Percentiles rank a stretch among this genome's conserved stretches.
Conservation (phyloP, 2,113 vertebrate genomes). For the Mastomys coucha region DNA sequence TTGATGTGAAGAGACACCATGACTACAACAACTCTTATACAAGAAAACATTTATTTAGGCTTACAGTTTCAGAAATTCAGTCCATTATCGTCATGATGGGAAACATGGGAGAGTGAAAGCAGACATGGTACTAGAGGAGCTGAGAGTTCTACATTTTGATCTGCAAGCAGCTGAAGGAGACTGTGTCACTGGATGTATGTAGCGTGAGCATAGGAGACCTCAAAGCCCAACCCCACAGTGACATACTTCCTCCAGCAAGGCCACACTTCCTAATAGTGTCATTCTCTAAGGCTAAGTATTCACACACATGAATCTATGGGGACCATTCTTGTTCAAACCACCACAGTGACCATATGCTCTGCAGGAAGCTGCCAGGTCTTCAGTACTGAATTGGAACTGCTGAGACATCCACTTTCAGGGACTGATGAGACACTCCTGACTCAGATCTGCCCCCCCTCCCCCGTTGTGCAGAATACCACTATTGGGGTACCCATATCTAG, state of each 20-base stretch:
- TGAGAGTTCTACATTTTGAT: neutral
- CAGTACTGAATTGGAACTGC: neutral
- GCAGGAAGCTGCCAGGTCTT: neutral
- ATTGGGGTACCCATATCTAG: neutral
- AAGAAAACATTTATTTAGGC: neutral
- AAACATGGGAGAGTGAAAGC: neutral
- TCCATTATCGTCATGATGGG: neutral
- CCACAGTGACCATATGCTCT: neutral
- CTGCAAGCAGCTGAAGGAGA: neutral
- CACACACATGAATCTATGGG: neutral
- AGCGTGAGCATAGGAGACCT: neutral
- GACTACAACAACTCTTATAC: neutral
- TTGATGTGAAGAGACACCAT: neutral
- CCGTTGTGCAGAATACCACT: neutral
- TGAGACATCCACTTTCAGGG: neutral
- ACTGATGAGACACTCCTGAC: neutral
- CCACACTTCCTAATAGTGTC: neutral
- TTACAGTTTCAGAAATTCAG: neutral
- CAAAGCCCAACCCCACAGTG: neutral
- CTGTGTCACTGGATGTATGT: neutral
- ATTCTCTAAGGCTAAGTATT: neutral
- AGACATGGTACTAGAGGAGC: neutral
- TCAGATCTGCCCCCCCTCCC: too few species aligned
- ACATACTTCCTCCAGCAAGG: neutral
- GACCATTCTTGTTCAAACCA: neutral